Evolutionary conservation across 2,888 invertebrate genomes (phyloP), one percentile per base, ranked within the genome.

Genomic region (Miltochrista miniata): DNA sequence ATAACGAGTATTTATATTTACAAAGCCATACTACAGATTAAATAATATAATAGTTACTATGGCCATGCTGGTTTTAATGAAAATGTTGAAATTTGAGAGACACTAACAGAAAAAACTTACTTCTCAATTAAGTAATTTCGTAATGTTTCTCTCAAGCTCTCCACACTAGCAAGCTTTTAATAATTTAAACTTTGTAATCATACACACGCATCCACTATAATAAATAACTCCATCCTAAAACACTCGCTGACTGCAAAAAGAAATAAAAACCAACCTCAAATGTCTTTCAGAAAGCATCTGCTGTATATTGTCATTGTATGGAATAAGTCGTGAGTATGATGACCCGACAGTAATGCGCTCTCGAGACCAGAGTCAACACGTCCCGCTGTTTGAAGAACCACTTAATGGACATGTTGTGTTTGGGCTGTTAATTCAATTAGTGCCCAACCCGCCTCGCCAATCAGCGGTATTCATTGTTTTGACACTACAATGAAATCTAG

Each of bases 391-490:
- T 82, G 77, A 77, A 64, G 67, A 76, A 44, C 56, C 55, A 73
- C 72, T 72, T 89, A 90, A 90, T 90, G 88, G 85, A 85, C 70
- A 83, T 81, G 81, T 76, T 85, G 75, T 89, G 88, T 87, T 83
- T 74, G 63, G 73, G 59, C 75, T 83, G 90, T 83, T 89, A 87
- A 89, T 87, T 88, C 71, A 85, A 90, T 90, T 90, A 90, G 82
- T 68, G 64, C 64, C 78, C 76, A 72, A 70, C 75, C 64, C 66
- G 64, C 69, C 70, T 65, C 72, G 68, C 74, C 77, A 79, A 80
- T 85, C 81, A 85, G 85, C 79, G 70, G 74, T 63, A 65, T 63
- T 79, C 82, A 82, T 86, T 87, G 87, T 87, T 77, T 83, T 79
- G 68, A 73, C 67, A 63, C 70, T 56, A 80, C 76, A 76, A 79